These are phyloP conservation scores for Sigmodon hispidus DNA, from an alignment of 2,113 vertebrate genomes.

Conservation along the genomic window DNA sequence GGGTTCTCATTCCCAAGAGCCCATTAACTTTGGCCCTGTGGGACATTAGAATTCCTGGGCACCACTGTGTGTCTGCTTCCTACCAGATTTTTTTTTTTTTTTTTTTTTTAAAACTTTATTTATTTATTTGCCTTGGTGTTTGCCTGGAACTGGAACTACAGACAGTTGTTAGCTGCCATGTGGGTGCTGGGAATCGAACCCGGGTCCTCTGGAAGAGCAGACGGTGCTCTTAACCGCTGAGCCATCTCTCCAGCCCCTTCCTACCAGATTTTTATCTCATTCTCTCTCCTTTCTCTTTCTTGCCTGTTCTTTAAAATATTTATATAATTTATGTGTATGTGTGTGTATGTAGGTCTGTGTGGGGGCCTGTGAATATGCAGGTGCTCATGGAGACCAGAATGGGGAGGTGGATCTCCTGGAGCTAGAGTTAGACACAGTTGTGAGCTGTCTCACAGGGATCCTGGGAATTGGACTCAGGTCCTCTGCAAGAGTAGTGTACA, in stretches of 20 bases:
- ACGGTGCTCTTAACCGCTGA: too few relatives aligned
- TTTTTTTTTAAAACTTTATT: too few relatives aligned
- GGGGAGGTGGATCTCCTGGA: too few relatives aligned
- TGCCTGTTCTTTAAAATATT: background rate
- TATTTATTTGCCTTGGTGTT: too few relatives aligned
- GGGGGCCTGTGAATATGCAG: background rate
- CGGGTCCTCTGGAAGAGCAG: too few relatives aligned
- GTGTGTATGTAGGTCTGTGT: background rate
- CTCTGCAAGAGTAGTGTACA: background rate
- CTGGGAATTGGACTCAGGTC: background rate
- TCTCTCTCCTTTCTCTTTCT: rapidly evolving
- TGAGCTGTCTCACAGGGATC: background rate
- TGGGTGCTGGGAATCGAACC: too few relatives aligned
- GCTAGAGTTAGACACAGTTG: background rate
- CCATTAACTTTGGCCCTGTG: rapidly evolving
- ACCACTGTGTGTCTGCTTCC: background rate
- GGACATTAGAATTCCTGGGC: background rate
- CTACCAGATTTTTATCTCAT: rapidly evolving
- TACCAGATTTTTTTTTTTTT: too few relatives aligned
- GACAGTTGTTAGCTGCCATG: too few relatives aligned
- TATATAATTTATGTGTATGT: background rate
- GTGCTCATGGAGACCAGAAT: background rate
- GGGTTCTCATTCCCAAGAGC: background rate
- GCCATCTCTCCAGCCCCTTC: too few relatives aligned
- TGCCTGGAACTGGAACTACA: too few relatives aligned